Conservation (phyloP, 1,140 invertebrate species). For the Sarcophaga peregrina region DNA sequence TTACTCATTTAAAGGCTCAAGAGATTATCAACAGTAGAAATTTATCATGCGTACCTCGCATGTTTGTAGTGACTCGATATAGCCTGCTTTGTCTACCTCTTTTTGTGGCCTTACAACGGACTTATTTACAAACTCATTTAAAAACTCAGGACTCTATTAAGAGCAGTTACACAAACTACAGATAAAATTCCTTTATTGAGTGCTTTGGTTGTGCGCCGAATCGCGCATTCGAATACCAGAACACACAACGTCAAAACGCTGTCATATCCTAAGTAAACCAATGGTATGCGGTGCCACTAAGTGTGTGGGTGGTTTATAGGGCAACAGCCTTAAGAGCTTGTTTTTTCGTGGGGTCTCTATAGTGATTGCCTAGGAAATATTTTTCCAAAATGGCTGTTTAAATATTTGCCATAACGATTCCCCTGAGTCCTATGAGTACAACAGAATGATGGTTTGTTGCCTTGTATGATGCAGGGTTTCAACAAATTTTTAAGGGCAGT, state of each 20-base stretch:
- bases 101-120: no score
- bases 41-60: no score
- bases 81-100: no score
- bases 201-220: slow-evolving; percentile 17
- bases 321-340: not conserved
- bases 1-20: no score
- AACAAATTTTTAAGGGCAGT: slow-evolving; percentile 8
- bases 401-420: slow-evolving; percentile 55
- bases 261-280: slow-evolving; percentile 34
- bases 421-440: no score
- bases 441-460: no score
- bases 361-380: slow-evolving; percentile 13
- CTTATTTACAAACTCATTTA: no score
- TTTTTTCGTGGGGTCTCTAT: not conserved
- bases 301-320: slow-evolving; percentile 34
- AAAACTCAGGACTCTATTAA: no score
- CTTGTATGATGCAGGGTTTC: not conserved
- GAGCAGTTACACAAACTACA: not conserved
- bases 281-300: slow-evolving; percentile 33
- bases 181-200: slow-evolving; percentile 31
- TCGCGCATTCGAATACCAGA: not conserved
- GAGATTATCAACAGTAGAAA: no score
- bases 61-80: no score
- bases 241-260: not conserved
- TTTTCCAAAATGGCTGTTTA: slow-evolving; percentile 62